These are phyloP conservation scores for Scolopax rusticola DNA, from an alignment of 2,797 vertebrate genomes.

Conservation along the genomic window DNA sequence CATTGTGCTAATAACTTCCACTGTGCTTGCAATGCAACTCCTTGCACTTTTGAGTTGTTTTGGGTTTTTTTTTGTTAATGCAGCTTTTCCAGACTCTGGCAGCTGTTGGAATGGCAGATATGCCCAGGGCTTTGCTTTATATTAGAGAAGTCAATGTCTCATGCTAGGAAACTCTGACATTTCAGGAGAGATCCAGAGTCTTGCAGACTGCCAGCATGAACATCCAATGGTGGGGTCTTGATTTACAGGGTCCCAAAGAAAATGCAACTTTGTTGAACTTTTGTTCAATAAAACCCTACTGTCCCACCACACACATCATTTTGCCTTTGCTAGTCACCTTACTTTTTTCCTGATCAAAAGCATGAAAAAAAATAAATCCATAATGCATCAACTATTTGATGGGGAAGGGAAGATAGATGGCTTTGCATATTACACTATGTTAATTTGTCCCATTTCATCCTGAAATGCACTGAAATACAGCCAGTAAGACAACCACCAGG, in stretches of 20 bases:
- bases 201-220: neutral
- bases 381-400: neutral
- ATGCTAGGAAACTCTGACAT: neutral
- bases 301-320: neutral
- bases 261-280: neutral
- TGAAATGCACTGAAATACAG: neutral
- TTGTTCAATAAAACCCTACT: neutral
- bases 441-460: neutral
- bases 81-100: neutral
- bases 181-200: neutral
- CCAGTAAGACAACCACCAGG: neutral
- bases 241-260: neutral
- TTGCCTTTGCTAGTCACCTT: neutral
- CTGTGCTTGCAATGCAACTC: neutral
- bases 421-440: neutral
- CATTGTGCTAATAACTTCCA: neutral
- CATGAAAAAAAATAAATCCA: neutral
- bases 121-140: neutral
- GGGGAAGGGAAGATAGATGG: neutral
- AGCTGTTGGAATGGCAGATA: neutral
- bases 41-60: neutral
- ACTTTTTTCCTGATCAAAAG: neutral
- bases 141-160: neutral
- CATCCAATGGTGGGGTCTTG: neutral
- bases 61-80: neutral